Percentiles rank a stretch among this genome's conserved stretches.
These are phyloP conservation scores for Proctacanthus coquilletti DNA, from an alignment of 1,140 invertebrate genomes.

Conservation along the genomic window DNA sequence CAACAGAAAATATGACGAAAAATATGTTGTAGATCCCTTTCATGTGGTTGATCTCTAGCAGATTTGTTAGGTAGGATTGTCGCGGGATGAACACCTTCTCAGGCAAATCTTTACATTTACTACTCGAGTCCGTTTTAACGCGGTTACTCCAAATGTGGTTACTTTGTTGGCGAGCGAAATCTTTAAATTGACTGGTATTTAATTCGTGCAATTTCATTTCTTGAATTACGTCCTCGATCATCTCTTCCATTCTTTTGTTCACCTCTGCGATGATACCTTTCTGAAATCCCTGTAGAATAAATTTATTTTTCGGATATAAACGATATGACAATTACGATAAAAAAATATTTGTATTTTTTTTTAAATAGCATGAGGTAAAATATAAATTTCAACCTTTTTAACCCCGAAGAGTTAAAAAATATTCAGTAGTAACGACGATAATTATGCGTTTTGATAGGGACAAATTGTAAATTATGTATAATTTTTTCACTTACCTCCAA, in stretches of 20 bases:
- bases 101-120: conserved; percentile 18
- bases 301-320: no score
- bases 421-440: no score
- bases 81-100: conserved; percentile 51
- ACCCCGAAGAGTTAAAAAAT: no score
- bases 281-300: no score
- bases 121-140: not conserved
- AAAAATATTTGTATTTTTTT: no score
- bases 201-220: conserved; percentile 19
- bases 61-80: conserved; percentile 59
- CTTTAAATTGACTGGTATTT: conserved; percentile 18
- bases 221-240: conserved; percentile 25
- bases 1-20: conserved; percentile 57
- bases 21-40: conserved; percentile 72
- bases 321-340: no score
- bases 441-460: no score
- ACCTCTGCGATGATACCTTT: conserved; percentile 16
- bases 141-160: conserved; percentile 21
- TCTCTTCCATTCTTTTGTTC: conserved; percentile 14
- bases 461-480: no score
- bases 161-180: conserved; percentile 12
- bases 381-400: no score
- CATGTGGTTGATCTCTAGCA: conserved; percentile 65
- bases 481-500: no score
- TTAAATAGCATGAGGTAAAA: no score